phyloP scores from a whole-genome alignment of 2,113 vertebrate genomes.

The Pleuronectes platessa region DNA sequence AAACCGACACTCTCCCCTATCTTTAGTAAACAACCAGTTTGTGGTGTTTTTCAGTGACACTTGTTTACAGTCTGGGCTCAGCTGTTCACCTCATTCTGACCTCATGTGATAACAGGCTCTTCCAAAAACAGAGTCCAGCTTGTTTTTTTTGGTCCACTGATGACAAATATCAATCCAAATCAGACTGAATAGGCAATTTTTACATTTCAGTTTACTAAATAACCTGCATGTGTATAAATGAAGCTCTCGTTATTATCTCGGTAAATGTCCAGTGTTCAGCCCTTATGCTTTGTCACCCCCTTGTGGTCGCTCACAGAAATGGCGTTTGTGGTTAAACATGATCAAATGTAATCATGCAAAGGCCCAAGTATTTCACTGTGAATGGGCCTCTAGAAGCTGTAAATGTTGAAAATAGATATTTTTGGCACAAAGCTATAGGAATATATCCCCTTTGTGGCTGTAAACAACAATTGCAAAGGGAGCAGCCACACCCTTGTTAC shows the following conservation, averaged over 20 bases:
- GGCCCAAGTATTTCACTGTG: slow-evolving; percentile 19
- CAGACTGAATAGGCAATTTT: background rate
- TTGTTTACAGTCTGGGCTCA: slow-evolving; percentile 4
- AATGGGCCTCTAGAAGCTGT: slow-evolving; percentile 1
- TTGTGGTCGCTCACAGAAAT: slow-evolving; percentile 54
- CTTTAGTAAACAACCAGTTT: slow-evolving; percentile 9
- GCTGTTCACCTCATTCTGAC: slow-evolving; percentile 12
- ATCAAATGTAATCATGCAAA: slow-evolving; percentile 23
- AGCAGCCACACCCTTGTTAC: slow-evolving; percentile 68
- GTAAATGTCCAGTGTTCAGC: background rate
- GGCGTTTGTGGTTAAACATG: slow-evolving; percentile 26
- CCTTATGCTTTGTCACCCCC: slow-evolving; percentile 49
- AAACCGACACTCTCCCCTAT: background rate
- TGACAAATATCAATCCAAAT: slow-evolving; percentile 16
- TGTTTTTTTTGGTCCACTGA: background rate
- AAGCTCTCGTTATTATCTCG: background rate
- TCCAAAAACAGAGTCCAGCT: background rate
- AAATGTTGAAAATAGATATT: slow-evolving; percentile 58
- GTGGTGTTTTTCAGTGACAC: background rate
- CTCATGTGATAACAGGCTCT: slow-evolving; percentile 5
- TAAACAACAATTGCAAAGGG: slow-evolving; percentile 60
- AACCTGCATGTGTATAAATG: background rate
- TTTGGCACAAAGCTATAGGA: slow-evolving; percentile 36
- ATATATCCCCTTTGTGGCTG: slow-evolving; percentile 51
- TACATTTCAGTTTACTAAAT: background rate